Percentiles rank a stretch among this genome's conserved stretches.
These are phyloP conservation scores for Procambarus clarkii DNA, from an alignment of 1,140 invertebrate species.

Conservation along the genomic window DNA sequence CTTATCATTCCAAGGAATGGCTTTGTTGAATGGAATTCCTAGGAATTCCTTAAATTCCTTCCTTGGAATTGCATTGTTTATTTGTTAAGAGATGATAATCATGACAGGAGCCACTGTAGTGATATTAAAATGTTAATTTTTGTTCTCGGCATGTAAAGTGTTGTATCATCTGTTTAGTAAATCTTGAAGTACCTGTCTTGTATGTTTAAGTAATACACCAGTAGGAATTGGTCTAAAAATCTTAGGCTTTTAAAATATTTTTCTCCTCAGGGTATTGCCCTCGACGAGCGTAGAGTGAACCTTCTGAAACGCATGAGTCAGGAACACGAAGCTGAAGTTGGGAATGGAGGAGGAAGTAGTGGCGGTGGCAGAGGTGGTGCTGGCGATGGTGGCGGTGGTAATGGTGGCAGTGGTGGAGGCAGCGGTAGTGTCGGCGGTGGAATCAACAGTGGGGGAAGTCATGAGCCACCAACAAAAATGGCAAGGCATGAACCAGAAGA, in stretches of 20 bases:
- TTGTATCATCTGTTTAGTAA: too few relatives aligned
- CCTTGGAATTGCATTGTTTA: too few relatives aligned
- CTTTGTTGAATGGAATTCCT: too few relatives aligned
- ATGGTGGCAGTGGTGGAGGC: constrained; percentile 1
- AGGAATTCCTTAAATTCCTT: too few relatives aligned
- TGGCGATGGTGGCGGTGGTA: constrained; percentile 9
- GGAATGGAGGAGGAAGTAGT: constrained; percentile 33
- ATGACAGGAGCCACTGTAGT: too few relatives aligned
- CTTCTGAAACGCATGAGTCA: constrained; percentile 69
- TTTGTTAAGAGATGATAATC: too few relatives aligned
- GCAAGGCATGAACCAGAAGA: constrained; percentile 39
- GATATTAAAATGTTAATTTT: too few relatives aligned
- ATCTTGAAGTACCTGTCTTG: too few relatives aligned
- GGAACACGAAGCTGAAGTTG: constrained; percentile 52
- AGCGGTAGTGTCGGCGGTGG: constrained; percentile 1
- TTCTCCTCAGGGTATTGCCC: constrained; percentile 39
- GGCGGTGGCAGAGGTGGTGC: background rate
- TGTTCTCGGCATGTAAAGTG: too few relatives aligned
- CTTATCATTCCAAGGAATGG: too few relatives aligned
- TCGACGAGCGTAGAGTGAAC: constrained; percentile 70
- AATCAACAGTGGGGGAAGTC: background rate
- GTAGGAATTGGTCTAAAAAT: background rate
- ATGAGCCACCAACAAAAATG: constrained; percentile 47
- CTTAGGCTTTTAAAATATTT: background rate
- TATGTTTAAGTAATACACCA: too few relatives aligned